Base-by-base conservation (phyloP, 2,888 invertebrate species). In the Scaptomyza caliginosa region DNA sequence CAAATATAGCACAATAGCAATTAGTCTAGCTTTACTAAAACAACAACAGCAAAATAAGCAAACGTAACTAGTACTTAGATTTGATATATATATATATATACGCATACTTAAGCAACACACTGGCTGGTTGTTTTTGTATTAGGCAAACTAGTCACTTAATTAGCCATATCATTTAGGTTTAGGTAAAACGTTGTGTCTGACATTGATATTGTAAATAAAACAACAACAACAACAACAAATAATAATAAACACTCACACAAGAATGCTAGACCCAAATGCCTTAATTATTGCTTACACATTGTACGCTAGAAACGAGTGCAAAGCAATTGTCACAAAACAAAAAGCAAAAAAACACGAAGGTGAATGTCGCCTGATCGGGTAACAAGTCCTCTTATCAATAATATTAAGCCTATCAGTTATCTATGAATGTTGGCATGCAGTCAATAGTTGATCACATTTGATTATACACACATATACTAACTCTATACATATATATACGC, bases 321-420 rank as follows among this genome's bases (percentile, higher is more conserved):
- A 69, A 77, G 50, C 63, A 74, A 77, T 78, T 71, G n/a, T 1
- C 13, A 34, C 16, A 34, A 32, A 32, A 32, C 28, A 8, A 24
- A 3, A 4, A 34, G 39, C 28, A 4, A n/a, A n/a, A n/a, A n/a
- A n/a, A n/a, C n/a, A n/a, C n/a, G n/a, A n/a, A n/a, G n/a, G n/a
- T n/a, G n/a, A 77, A 54, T 32, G 69, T 79, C 75, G 85, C 79
- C 75, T 79, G 79, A 81, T 84, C 75, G 78, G 45, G 30, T 38
- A 54, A 64, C 54, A 11, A 28, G 34, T 23, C 39, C 60, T 52
- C 52, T 79, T 84, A 70, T 70, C 69, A 55, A 28, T 36, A 55
- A 28, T 36, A 28, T 28, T 40, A 23, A 16, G 34, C 34, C 13
- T 30, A 11, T 39, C 10, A 28, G 26, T 50, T 56, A 67, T 71